phyloP scores from a whole-genome alignment of 2,888 invertebrate genomes.

The Parascotia fuliginaria region DNA sequence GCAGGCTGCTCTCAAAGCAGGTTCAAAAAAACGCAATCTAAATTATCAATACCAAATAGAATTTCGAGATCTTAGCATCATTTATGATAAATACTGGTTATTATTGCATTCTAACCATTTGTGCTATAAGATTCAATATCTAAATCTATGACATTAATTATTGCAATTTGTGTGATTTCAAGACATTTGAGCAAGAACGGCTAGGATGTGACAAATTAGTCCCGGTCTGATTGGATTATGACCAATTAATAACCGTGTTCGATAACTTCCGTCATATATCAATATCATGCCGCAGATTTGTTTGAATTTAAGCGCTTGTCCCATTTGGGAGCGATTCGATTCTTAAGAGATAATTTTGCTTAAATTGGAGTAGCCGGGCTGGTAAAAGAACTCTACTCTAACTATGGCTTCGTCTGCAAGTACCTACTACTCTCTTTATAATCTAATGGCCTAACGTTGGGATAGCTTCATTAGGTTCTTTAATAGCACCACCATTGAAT shows the following conservation, averaged over 20 bases:
- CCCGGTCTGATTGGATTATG: conserved; percentile 4
- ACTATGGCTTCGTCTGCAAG: no score
- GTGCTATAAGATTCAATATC: conserved; percentile 4
- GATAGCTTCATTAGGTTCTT: no score
- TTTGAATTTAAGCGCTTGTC: no score
- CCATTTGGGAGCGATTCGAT: no score
- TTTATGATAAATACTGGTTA: neutral
- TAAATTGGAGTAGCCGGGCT: no score
- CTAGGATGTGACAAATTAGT: conserved; percentile 28
- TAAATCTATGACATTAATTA: conserved; percentile 9
- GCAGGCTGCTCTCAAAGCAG: no score
- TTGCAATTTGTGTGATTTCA: conserved; percentile 8
- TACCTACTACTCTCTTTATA: no score
- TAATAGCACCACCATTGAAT: no score
- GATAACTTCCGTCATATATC: conserved; percentile 3
- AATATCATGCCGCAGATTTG: neutral
- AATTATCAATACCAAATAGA: neutral
- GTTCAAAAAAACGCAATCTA: neutral
- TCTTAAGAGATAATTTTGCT: no score
- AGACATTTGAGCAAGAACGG: conserved; percentile 9
- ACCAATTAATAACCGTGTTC: conserved; percentile 20
- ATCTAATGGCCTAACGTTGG: no score
- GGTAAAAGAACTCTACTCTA: no score
- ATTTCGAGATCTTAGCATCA: neutral
- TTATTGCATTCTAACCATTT: conserved; percentile 2